These are phyloP conservation scores for Mamestra brassicae DNA, from an alignment of 2,888 invertebrate species.

Conservation along the genomic window DNA sequence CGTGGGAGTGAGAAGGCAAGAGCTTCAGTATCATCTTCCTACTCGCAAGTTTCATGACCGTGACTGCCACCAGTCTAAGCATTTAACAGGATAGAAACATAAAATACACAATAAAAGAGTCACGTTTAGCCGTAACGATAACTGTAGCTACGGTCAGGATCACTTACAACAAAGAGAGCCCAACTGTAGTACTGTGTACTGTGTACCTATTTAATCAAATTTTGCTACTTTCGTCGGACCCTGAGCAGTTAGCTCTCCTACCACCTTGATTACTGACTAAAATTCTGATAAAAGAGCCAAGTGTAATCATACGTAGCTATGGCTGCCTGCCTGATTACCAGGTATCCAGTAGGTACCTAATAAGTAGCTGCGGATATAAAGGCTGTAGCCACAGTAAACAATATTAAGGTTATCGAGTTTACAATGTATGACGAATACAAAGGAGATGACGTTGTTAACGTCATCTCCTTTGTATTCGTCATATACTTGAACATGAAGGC, in stretches of 20 bases:
- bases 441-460: neutral
- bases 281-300: neutral
- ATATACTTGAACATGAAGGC: conserved; percentile 6
- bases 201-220: neutral
- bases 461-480: too few relatives aligned
- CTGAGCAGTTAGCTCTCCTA: neutral
- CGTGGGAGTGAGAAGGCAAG: neutral
- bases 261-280: neutral
- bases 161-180: neutral
- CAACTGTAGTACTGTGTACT: too few relatives aligned
- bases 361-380: neutral
- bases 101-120: neutral
- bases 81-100: conserved; percentile 10
- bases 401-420: neutral
- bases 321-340: neutral
- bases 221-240: neutral
- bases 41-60: neutral
- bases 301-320: neutral
- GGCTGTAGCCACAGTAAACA: neutral
- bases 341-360: too few relatives aligned
- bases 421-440: conserved; percentile 13
- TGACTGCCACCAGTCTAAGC: neutral
- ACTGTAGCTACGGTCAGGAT: neutral
- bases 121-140: neutral
- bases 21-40: neutral